These are phyloP conservation scores for Channa maculata DNA, from an alignment of 2,113 vertebrate genomes.

Conservation along the genomic window DNA sequence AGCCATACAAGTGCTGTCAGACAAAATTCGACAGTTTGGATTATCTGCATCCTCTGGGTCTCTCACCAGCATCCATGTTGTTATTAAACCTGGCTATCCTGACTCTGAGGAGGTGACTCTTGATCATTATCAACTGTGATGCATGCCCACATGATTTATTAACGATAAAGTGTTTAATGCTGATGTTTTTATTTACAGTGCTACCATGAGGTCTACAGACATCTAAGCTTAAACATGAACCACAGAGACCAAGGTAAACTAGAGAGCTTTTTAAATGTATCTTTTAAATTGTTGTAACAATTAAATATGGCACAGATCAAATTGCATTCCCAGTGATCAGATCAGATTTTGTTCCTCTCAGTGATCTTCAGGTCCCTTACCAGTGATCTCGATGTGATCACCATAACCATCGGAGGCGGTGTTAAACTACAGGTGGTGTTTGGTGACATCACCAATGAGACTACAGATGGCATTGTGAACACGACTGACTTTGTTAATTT, in stretches of 20 bases:
- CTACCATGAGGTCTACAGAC: conserved; percentile 41
- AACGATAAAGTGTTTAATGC: neutral
- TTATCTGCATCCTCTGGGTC: conserved; percentile 3
- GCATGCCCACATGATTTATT: too few species aligned
- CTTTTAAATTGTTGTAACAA: too few species aligned
- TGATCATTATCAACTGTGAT: too few species aligned
- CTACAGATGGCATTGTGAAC: conserved; percentile 77
- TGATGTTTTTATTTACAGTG: conserved; percentile 47
- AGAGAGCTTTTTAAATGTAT: neutral
- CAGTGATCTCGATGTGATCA: conserved; percentile 65
- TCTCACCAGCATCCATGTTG: conserved; percentile 64
- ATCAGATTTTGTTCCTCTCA: conserved; percentile 9
- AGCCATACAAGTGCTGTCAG: conserved; percentile 62
- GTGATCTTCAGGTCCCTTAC: conserved; percentile 62
- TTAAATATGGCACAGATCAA: too few species aligned
- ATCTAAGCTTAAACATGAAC: conserved; percentile 53
- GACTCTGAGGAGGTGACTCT: conserved; percentile 62
- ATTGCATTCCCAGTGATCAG: too few species aligned
- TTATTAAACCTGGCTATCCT: conserved; percentile 62
- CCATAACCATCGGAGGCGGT: conserved; percentile 32
- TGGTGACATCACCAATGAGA: conserved; percentile 79
- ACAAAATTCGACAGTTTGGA: conserved; percentile 61
- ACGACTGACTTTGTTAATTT: conserved; percentile 74
- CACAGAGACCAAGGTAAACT: conserved; percentile 53
- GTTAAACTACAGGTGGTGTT: conserved; percentile 67